These are phyloP conservation scores for Anastrepha obliqua DNA, from an alignment of 1,140 invertebrate genomes.

Conservation along the genomic window DNA sequence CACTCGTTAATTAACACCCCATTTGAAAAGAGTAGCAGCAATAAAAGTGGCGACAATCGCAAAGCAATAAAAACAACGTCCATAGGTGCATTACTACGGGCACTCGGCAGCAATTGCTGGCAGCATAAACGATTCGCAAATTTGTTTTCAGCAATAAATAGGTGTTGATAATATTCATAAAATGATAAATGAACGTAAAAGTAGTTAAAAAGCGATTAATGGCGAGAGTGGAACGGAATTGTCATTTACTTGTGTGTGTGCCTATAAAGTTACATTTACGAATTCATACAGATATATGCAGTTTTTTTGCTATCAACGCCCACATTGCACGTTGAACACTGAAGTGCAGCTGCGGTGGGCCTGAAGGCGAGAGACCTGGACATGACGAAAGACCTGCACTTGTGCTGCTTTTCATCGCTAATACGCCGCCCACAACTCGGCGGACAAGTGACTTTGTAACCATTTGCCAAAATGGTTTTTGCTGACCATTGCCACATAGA, in stretches of 20 bases:
- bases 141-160: neutral
- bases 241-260: neutral
- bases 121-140: neutral
- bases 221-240: neutral
- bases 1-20: no score
- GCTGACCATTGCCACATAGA: neutral
- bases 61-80: no score
- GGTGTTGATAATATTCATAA: neutral
- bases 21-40: no score
- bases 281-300: no score
- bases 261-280: no score
- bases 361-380: neutral
- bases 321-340: neutral
- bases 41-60: no score
- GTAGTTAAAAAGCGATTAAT: slow-evolving; percentile 12
- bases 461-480: neutral
- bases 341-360: neutral
- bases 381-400: no score
- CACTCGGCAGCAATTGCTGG: neutral
- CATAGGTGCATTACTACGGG: neutral
- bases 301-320: neutral
- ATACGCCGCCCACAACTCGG: neutral
- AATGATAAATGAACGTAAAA: neutral
- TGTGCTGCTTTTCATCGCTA: no score
- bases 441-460: neutral